Evolutionary conservation across 2,113 vertebrate genomes (phyloP), one percentile per base, ranked within the genome.

Genomic region (Aegypius monachus): DNA sequence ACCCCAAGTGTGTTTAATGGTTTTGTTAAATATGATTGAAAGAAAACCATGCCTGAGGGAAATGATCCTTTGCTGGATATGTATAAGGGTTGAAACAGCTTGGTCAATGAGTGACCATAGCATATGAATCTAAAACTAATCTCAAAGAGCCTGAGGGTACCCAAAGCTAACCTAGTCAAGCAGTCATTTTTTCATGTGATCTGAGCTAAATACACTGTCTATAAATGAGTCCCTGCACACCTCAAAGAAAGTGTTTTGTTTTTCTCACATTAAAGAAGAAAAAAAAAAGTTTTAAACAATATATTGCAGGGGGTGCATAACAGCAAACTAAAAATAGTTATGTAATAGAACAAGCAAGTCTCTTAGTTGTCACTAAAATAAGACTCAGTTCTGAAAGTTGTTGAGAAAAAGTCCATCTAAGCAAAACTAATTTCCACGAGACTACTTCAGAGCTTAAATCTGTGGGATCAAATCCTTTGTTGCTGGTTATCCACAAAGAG

Each of bases 51-150:
- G 97, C 97, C 98, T 97, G 86, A 80, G 95, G 97, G 96, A 98
- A 97, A 98, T 92, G 96, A 96, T 88, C 86, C 93, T 97, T 97
- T 93, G 93, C 86, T 98, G 95, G 92, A 67, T 95, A 90, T 83
- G 94, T 95, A 95, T 95, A 97, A 97, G 95, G 80, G 95, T 90
- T 97, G 91, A 96, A 97, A 93, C 88, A 95, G 92, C 90, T 84
- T 97, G 97, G 97, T 97, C 98, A 97, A 96, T 95, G 98, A 97
- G 96, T 97, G 97, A 96, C 97, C 97, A 95, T 18, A 95, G 96
- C 91, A 96, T 98, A 98, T 97, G 98, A 98, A 98, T 98, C 97
- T 98, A 98, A 98, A 98, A 98, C 97, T 98, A 98, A 98, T 98
- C 98, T 98, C 95, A 97, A 84, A 98, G 68, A 97, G 97, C 98